Base-by-base conservation (phyloP, 2,888 invertebrate species). In the Steinernema carpocapsae region DNA sequence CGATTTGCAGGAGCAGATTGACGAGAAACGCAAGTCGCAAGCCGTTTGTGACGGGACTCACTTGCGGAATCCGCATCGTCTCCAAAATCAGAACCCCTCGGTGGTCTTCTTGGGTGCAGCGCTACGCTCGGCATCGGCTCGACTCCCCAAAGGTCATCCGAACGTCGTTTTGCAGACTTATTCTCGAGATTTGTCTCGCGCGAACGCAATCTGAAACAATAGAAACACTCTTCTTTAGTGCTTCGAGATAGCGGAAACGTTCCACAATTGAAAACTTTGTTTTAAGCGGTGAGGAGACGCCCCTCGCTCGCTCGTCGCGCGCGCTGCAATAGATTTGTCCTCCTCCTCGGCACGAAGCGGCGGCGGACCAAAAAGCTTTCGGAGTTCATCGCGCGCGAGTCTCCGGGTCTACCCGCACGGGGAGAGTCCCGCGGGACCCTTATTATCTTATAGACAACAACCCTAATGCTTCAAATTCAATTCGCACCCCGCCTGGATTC, bases 381-480 rank as follows among this genome's bases (percentile, higher is more conserved):
- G 7, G 7, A 22, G 56, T 56, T 26, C 26, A 26, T 26, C 26
- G 26, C 56, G 56, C 43, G 43, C 10, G 43, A 12, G 43, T 43
- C 43, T 14, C 43, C 43, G 56, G n/a, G 48, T 19, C 48, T 17
- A 48, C 48, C 48, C 43, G n/a, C n/a, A 6, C 48, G 48, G 7
- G 48, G n/a, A n/a, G n/a, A n/a, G 48, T 48, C 48, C 48, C 48
- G 48, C 19, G 56, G 56, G 56, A 26, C 56, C 26, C 56, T 56
- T 56, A 56, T 56, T 56, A 56, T 56, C 56, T 17, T 26, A 26
- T 26, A 56, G 56, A 56, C 56, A 56, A 56, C 56, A 56, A 56
- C 56, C 56, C 56, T 56, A 48, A 48, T 48, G 48, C 48, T 19
- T n/a, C 48, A 48, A 56, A 56, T 56, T 56, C 56, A 56, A 56